phyloP scores from a whole-genome alignment of 2,113 vertebrate species.

The Nipponia nippon region DNA sequence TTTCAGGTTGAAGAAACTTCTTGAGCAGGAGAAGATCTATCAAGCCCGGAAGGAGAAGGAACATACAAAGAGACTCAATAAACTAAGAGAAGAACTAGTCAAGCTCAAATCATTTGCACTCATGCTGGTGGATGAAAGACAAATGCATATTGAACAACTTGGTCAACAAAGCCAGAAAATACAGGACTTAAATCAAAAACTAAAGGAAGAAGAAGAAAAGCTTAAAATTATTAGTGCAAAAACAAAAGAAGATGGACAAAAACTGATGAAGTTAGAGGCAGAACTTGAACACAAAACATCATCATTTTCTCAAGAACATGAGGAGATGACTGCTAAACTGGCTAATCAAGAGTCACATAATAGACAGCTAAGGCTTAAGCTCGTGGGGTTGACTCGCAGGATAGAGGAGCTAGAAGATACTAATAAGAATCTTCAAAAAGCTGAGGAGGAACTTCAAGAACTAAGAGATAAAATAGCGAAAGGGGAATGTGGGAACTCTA shows the following conservation, averaged over 20 bases:
- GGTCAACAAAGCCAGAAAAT: constrained; percentile 89
- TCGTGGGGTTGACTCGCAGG: constrained; percentile 76
- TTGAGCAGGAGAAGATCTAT: constrained; percentile 94
- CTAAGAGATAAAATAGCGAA: constrained; percentile 89
- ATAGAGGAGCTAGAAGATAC: constrained; percentile 91
- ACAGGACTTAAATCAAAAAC: constrained; percentile 84
- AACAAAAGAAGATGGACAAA: constrained; percentile 87
- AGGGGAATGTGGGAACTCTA: constrained; percentile 88
- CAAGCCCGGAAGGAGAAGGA: constrained; percentile 91
- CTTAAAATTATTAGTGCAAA: constrained; percentile 70
- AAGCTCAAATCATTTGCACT: constrained; percentile 95
- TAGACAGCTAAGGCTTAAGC: constrained; percentile 84
- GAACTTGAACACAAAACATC: constrained; percentile 84
- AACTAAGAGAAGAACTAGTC: constrained; percentile 86
- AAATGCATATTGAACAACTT: constrained; percentile 90
- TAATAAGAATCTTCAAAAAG: constrained; percentile 84
- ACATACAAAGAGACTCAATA: constrained; percentile 83
- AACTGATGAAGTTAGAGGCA: constrained; percentile 83
- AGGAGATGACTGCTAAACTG: constrained; percentile 87
- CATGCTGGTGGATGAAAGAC: constrained; percentile 95
- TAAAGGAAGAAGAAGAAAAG: constrained; percentile 86
- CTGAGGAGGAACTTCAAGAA: constrained; percentile 90
- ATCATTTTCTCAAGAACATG: constrained; percentile 84
- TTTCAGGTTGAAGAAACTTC: constrained; percentile 88
- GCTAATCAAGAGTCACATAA: constrained; percentile 85